Evolutionary conservation across 2,888 invertebrate species (phyloP).

Genomic region (Ischnura elegans): DNA sequence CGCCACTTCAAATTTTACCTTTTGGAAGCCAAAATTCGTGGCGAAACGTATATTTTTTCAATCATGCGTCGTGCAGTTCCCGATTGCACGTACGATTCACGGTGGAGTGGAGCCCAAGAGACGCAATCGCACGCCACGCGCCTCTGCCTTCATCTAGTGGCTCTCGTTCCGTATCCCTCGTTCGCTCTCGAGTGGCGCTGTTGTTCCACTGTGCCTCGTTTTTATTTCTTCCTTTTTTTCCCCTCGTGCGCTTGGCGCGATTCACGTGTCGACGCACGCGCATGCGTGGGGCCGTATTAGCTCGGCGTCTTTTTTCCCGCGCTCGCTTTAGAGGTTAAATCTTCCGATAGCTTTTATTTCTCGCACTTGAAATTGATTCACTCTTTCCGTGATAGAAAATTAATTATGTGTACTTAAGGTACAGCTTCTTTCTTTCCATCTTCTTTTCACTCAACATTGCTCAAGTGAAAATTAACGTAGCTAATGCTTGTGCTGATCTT

Average conservation of each 20-base stretch:
- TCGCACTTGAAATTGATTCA: no score
- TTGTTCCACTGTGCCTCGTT: background rate
- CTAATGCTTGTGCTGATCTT: no score
- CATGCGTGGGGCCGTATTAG: background rate
- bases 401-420: no score
- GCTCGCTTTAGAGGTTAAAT: no score
- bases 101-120: background rate
- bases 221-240: background rate
- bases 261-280: background rate
- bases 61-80: background rate
- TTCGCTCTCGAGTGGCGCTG: conserved; percentile 1
- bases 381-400: no score
- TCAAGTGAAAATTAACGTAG: no score
- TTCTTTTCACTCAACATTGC: no score
- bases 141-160: background rate
- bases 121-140: background rate
- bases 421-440: no score
- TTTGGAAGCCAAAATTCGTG: no score
- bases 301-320: background rate
- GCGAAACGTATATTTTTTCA: no score
- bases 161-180: background rate
- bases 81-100: background rate
- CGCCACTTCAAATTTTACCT: no score
- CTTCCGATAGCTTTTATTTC: background rate
- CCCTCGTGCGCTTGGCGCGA: background rate